Evolutionary conservation across 2,888 invertebrate genomes (phyloP), one percentile per base, ranked within the genome.

Genomic region (Ophion costatus): DNA sequence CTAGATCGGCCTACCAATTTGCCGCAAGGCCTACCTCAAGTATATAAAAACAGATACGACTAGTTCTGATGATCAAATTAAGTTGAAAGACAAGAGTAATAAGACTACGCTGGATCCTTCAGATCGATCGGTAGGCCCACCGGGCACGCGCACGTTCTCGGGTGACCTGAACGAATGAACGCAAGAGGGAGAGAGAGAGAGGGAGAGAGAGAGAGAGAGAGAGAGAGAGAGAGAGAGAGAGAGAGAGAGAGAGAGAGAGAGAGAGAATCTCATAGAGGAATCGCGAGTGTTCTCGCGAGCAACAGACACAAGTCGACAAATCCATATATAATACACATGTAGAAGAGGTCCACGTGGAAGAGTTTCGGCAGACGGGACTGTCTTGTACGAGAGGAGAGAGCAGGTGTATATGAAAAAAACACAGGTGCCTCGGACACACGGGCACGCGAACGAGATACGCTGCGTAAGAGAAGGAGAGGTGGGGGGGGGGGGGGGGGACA

Each of bases 341-440:
- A 77, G 17, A 56, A 59, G 77, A 75, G 66, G 38, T 67, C 71
- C 73, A 74, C 57, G 75, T 73, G 67, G 76, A 73, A 66, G 63
- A 78, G 76, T 56, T 76, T 73, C 61, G 71, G 76, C 73, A 74
- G 71, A 85, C 83, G 84, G 70, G 56, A 71, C 79, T 83, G 79
- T 86, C 84, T 87, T 80, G 87, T 82, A 82, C 80, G 85, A 87
- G 85, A 83, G 82, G 74, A 80, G 51, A 51, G 89, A 89, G 90
- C 90, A 90, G 90, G 90, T 90, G 90, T 90, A 90, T 90, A 89
- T 89, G 90, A 89, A 89, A 89, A 89, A 90, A 89, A 89, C 88
- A 90, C 90, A 90, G 90, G 90, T 90, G 90, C 90, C 87, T 77
- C 70, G 82, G 67, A 87, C 84, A 76, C 86, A 87, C 81, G 87